Evolutionary conservation across 2,888 invertebrate species (phyloP).

Genomic region (Thumatha senex): DNA sequence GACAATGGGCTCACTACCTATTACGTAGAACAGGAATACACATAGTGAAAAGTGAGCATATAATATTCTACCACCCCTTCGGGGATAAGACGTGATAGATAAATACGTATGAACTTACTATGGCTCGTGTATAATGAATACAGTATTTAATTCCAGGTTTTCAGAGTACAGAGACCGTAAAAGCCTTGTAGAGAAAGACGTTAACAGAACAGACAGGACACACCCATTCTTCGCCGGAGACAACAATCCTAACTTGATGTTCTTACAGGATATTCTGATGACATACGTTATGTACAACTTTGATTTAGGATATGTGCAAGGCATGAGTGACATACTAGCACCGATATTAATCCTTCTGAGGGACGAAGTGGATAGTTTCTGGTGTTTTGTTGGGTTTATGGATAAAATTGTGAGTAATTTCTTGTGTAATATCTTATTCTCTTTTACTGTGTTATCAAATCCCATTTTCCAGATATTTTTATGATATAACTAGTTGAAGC

Average conservation of each 20-base stretch:
- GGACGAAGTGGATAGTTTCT: conserved; percentile 98
- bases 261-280: conserved; percentile 96
- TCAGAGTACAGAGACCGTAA: conserved; percentile 95
- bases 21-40: no score
- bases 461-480: no score
- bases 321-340: conserved; percentile 98
- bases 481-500: no score
- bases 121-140: no score
- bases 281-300: conserved; percentile 99
- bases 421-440: background rate
- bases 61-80: no score
- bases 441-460: no score
- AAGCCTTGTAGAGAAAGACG: conserved; percentile 98
- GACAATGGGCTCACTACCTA: no score
- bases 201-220: conserved; percentile 96
- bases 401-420: conserved; percentile 90
- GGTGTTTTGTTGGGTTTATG: conserved; percentile 99
- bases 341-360: conserved; percentile 95
- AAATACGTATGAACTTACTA: no score
- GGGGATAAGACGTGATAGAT: no score
- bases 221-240: conserved; percentile 97
- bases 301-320: conserved; percentile 97
- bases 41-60: no score
- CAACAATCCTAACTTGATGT: conserved; percentile 92
- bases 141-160: conserved; percentile 80